These are phyloP conservation scores for Hipposideros armiger DNA, from an alignment of 2,113 vertebrate species.

Conservation along the genomic window DNA sequence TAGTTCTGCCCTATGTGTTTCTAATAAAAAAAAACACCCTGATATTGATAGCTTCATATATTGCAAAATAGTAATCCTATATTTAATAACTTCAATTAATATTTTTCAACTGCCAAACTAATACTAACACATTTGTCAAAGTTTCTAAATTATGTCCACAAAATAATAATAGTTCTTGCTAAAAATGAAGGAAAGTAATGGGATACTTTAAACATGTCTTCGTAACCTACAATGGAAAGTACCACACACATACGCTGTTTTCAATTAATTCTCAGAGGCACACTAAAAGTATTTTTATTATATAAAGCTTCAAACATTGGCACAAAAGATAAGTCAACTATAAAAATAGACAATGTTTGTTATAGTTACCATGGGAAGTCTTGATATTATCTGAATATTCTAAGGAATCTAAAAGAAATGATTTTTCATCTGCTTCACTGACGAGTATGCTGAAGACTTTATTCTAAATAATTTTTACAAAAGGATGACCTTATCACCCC, in stretches of 20 bases:
- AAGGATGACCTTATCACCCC: not conserved
- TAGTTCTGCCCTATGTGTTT: not conserved
- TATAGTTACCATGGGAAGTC: not conserved
- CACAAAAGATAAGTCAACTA: not conserved
- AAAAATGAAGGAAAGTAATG: constrained; percentile 5
- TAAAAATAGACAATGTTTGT: constrained; percentile 28
- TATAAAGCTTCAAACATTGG: constrained; percentile 13
- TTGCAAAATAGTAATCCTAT: not conserved
- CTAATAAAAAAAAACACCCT: not conserved
- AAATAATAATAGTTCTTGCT: constrained; percentile 23
- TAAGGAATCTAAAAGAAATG: not conserved
- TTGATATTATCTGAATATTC: constrained; percentile 2
- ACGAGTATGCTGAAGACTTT: not conserved
- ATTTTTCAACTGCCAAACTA: constrained; percentile 33
- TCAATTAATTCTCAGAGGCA: not conserved
- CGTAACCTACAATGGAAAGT: not conserved
- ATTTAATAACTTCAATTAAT: constrained; percentile 24
- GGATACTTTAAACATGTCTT: constrained; percentile 9
- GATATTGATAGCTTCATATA: not conserved
- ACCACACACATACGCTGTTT: not conserved
- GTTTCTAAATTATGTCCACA: constrained; percentile 9
- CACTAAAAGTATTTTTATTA: constrained; percentile 33
- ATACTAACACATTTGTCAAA: not conserved
- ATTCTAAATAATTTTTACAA: constrained; percentile 41
- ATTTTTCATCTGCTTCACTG: not conserved